phyloP scores from a whole-genome alignment of 2,113 vertebrate genomes.

The Clinocottus analis region DNA sequence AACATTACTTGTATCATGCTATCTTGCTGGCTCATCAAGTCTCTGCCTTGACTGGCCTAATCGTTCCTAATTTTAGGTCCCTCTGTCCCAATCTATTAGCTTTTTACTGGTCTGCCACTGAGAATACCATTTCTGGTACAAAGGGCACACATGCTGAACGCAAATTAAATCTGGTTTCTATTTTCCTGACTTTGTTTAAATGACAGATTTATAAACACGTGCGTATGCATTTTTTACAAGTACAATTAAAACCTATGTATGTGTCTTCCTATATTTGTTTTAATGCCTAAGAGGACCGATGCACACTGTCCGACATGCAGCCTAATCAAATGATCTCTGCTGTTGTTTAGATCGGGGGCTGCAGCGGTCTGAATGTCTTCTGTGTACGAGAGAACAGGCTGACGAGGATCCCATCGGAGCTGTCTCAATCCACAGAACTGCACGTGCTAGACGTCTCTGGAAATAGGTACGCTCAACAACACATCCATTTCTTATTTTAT shows the following conservation, averaged over 20 bases:
- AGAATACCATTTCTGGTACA: slow-evolving; percentile 46
- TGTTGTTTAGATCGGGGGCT: slow-evolving; percentile 90
- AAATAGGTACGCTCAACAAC: slow-evolving; percentile 86
- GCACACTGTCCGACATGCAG: background rate
- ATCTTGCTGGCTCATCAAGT: slow-evolving; percentile 32
- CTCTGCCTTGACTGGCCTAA: slow-evolving; percentile 59
- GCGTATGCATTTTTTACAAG: background rate
- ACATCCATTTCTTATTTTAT: background rate
- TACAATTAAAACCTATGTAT: background rate
- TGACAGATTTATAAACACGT: background rate
- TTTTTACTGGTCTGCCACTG: slow-evolving; percentile 38
- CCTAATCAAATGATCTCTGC: slow-evolving; percentile 1
- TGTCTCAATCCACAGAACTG: slow-evolving; percentile 94
- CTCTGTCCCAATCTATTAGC: slow-evolving; percentile 49
- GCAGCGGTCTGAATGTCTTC: slow-evolving; percentile 93
- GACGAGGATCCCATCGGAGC: slow-evolving; percentile 90
- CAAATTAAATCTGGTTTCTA: slow-evolving; percentile 9
- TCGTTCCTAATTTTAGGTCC: slow-evolving; percentile 72
- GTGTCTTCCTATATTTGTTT: background rate
- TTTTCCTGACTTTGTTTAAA: background rate
- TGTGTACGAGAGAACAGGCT: slow-evolving; percentile 95
- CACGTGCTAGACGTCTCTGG: slow-evolving; percentile 97
- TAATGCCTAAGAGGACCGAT: background rate
- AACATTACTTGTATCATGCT: slow-evolving; percentile 13
- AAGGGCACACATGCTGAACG: slow-evolving; percentile 21